Conservation (phyloP, 1,140 invertebrate species). For the Sarcophaga bullata region DNA sequence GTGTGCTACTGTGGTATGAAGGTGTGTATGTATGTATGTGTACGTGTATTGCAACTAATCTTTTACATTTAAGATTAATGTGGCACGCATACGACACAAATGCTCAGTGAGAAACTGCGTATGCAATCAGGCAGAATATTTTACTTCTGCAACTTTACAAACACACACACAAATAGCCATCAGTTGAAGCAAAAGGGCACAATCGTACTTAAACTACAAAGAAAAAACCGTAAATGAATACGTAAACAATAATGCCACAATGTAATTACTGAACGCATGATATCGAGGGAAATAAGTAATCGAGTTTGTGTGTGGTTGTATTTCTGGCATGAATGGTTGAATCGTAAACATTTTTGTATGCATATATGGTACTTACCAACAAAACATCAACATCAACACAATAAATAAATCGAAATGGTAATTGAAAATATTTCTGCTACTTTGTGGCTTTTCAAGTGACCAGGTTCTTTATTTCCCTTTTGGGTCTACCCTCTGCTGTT, state of each 20-base stretch:
- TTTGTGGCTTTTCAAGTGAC: constrained; percentile 37
- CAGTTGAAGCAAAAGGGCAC: neutral
- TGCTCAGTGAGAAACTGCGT: constrained; percentile 30
- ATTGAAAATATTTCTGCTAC: constrained; percentile 34
- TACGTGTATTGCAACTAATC: neutral
- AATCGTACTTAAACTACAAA: constrained; percentile 23
- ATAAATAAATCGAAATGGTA: constrained; percentile 20
- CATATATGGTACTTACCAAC: constrained; percentile 20
- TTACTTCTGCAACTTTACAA: neutral
- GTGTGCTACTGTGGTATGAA: too few relatives aligned
- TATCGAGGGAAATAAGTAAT: neutral
- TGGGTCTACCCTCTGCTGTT: neutral
- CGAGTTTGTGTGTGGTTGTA: neutral
- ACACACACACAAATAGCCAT: neutral
- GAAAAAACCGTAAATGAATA: neutral
- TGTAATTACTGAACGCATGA: neutral
- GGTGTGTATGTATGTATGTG: too few relatives aligned
- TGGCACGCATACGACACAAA: constrained; percentile 36
- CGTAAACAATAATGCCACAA: too few relatives aligned
- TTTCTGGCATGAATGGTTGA: neutral
- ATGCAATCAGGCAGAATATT: constrained; percentile 25
- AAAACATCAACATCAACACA: constrained; percentile 5
- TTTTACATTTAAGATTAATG: constrained; percentile 7
- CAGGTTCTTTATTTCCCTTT: neutral
- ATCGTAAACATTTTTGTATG: neutral